Evolutionary conservation across 2,113 vertebrate genomes (phyloP).

Genomic region (Bufo bufo): DNA sequence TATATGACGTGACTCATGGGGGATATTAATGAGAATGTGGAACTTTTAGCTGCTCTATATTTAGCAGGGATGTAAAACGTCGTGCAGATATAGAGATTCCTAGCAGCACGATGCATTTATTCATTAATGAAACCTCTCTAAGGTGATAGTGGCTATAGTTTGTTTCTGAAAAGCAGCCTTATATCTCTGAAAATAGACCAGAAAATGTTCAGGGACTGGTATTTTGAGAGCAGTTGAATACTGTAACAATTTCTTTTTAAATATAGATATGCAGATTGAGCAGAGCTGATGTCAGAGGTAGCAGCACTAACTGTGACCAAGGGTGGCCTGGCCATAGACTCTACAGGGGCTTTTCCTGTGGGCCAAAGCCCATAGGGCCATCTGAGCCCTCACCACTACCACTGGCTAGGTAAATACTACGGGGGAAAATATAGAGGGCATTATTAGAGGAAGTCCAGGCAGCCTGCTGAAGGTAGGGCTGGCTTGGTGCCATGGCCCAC

Average conservation of each 20-base stretch:
- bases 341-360: too few species aligned
- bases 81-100: slow-evolving; percentile 20
- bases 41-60: slow-evolving; percentile 38
- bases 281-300: neutral
- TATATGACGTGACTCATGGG: slow-evolving; percentile 34
- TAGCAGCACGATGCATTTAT: neutral
- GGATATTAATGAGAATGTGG: slow-evolving; percentile 29
- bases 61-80: neutral
- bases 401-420: too few species aligned
- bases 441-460: too few species aligned
- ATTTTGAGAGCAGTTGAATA: neutral
- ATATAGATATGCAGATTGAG: neutral
- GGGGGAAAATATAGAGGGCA: too few species aligned
- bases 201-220: neutral
- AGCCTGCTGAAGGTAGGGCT: too few species aligned
- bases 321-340: too few species aligned
- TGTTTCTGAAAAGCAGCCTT: neutral
- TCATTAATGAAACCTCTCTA: slow-evolving; percentile 14
- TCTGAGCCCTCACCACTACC: too few species aligned
- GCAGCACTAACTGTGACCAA: neutral
- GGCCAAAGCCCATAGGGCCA: too few species aligned
- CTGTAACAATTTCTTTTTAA: neutral
- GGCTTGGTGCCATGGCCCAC: too few species aligned
- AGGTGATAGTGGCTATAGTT: neutral
- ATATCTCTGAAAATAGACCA: neutral